Base-by-base conservation (phyloP, 2,797 vertebrate genomes). In the Selene dorsalis region DNA sequence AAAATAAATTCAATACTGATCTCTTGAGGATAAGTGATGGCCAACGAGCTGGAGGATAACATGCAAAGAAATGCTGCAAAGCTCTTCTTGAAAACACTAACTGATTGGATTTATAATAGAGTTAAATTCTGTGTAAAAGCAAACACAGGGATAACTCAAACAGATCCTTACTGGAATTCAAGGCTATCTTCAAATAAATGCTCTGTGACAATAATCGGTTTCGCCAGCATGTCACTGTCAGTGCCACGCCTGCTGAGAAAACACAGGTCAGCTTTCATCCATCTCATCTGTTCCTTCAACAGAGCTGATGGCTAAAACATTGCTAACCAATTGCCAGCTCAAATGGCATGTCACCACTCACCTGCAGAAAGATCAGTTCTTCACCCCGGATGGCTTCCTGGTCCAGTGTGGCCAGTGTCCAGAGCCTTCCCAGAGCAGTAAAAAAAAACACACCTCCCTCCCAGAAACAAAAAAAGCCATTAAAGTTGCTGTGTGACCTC, bases 291-390 rank as follows among this genome's bases (percentile, higher is more conserved):
- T 30, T 56, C n/a, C 55, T 47, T 3, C 30, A 38, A n/a, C 22
- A 26, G 20, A 4, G 4, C 26, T 64, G 61, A 87, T 66, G 59
- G 58, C 28, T 58, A 43, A 62, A 87, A 64, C 35, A 77, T 78
- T 60, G 43, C 74, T n/a, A 13, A 80, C 26, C 39, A 53, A 6
- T 1, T 20, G 14, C 18, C 30, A 16, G 24, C 6, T 77, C 26
- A 69, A 35, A 66, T 28, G 56, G 35, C 58, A 61, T 11, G 68
- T 56, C 62, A 4, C 1, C 0, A 1, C 22, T 84, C 73, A 78
- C 84, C 69, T 82, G 64, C 75, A 14, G 57, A 69, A 47, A 69
- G 62, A 80, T 52, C 55, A 28, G 69, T 86, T 80, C 80, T 77
- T 72, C 60, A 28, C 16, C 65, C 35, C 38, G 13, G 58, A 82